Conservation (phyloP, 2,797 vertebrate species). For the Pelochelys cantorii region DNA sequence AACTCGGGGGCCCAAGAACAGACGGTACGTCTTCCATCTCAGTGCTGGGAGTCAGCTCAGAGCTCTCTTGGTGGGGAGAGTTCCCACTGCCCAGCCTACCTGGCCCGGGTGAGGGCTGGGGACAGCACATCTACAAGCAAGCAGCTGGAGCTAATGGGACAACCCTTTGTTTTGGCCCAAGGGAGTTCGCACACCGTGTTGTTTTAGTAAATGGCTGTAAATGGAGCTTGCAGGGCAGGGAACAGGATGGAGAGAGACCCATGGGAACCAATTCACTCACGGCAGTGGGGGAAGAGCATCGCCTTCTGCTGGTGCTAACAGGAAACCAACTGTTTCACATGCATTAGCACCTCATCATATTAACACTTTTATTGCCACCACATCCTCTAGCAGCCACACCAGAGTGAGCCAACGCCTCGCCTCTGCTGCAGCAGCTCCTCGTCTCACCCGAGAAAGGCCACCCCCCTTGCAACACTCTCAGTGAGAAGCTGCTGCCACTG, state of each 20-base stretch:
- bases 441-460: background rate
- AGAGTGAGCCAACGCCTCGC: background rate
- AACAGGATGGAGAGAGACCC: background rate
- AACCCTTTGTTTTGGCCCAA: slow-evolving; percentile 66
- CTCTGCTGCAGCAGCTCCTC: background rate
- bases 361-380: slow-evolving; percentile 40
- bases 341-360: slow-evolving; percentile 40
- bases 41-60: background rate
- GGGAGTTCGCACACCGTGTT: slow-evolving; percentile 67
- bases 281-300: background rate
- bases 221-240: slow-evolving; percentile 31
- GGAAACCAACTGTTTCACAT: slow-evolving; percentile 45
- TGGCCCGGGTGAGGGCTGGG: background rate
- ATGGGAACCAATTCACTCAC: slow-evolving; percentile 26
- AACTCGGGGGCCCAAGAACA: background rate
- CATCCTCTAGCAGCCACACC: slow-evolving; percentile 58
- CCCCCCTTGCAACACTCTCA: background rate
- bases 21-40: background rate
- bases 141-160: slow-evolving; percentile 53
- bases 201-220: slow-evolving; percentile 68
- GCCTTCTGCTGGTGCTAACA: slow-evolving; percentile 26
- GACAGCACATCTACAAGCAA: slow-evolving; percentile 59
- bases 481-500: too few relatives aligned
- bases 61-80: background rate
- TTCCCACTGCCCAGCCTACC: background rate